Percentiles rank a stretch among this genome's conserved stretches.
Conservation (phyloP, 1,140 invertebrate species). For the Pogonus chalceus region DNA sequence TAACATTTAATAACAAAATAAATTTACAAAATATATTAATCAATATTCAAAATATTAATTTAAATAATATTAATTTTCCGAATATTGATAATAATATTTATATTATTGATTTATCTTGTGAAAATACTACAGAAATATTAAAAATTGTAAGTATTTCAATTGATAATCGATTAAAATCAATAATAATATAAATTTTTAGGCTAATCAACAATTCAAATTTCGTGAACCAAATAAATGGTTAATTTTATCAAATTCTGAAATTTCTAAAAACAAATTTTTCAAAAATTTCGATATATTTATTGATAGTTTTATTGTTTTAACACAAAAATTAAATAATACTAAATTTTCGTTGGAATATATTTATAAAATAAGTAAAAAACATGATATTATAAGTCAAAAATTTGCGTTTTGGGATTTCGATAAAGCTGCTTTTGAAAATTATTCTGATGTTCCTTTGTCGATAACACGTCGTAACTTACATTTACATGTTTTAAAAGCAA, state of each 20-base stretch:
- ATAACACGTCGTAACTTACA: conserved; percentile 28
- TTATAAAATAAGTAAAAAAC: background rate
- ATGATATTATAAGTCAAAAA: background rate
- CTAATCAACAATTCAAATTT: no score
- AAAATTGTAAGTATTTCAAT: no score
- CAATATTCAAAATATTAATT: no score
- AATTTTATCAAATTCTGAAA: background rate
- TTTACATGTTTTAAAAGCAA: conserved; percentile 30
- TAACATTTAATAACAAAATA: no score
- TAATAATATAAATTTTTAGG: no score
- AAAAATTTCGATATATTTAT: background rate
- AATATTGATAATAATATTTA: no score
- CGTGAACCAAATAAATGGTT: no score
- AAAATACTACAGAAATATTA: no score
- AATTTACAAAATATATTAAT: no score
- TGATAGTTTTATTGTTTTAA: background rate
- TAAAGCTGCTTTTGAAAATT: background rate
- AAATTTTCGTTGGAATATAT: background rate
- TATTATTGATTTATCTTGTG: no score
- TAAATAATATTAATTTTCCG: no score
- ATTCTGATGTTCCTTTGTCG: background rate
- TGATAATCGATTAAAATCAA: no score
- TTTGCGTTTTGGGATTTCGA: background rate
- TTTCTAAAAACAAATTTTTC: background rate
- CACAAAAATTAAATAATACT: conserved; percentile 10